Conservation (phyloP, 1,140 invertebrate genomes). For the Heliconius himera region DNA sequence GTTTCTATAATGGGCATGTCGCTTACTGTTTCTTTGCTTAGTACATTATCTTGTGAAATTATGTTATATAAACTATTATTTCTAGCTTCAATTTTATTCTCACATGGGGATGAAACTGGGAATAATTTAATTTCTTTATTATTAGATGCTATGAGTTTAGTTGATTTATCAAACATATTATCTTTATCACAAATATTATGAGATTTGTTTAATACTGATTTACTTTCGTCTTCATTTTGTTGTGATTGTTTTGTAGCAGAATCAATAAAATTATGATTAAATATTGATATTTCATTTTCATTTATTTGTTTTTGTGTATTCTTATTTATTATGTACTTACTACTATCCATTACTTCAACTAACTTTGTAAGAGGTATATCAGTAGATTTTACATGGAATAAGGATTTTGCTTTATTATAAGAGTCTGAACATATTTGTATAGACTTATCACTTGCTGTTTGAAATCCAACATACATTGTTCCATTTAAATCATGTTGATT, state of each 20-base stretch:
- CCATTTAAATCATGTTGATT: constrained; percentile 54
- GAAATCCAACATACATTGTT: constrained; percentile 73
- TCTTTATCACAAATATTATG: background rate
- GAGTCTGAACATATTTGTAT: constrained; percentile 65
- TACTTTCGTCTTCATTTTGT: background rate
- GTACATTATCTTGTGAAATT: background rate
- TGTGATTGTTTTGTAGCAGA: background rate
- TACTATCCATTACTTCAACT: constrained; percentile 52
- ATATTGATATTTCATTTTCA: constrained; percentile 17
- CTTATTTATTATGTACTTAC: constrained; percentile 6
- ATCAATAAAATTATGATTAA: background rate
- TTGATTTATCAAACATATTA: background rate
- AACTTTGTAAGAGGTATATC: constrained; percentile 51
- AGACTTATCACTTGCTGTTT: constrained; percentile 72
- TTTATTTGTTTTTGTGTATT: background rate
- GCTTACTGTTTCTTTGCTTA: background rate
- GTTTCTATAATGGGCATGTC: background rate
- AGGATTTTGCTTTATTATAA: constrained; percentile 65
- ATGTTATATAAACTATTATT: background rate
- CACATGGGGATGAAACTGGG: background rate
- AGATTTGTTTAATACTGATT: background rate
- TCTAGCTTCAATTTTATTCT: background rate
- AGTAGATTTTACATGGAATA: constrained; percentile 49
- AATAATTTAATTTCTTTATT: background rate
- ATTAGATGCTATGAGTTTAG: background rate